Evolutionary conservation across 37 sponge, comb jelly and placozoan species (phyloP), one percentile per base, ranked within the genome.

Genomic region (Ephydatia muelleri): DNA sequence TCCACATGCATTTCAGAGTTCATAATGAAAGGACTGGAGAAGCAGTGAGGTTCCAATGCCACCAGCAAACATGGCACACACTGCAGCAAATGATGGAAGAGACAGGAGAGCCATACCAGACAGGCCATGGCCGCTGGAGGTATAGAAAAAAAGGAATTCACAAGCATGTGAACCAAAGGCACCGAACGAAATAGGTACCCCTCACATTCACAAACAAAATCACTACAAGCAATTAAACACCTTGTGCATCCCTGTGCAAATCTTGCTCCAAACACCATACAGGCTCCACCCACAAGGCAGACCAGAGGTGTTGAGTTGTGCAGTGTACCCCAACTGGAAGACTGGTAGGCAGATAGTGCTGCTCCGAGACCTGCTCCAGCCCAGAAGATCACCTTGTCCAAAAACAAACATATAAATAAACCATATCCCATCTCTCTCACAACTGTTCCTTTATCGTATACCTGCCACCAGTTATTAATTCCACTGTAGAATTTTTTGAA

Each of bases 181-280:
- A 1, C 19, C 57, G 12, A 21, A 13, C 0, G 0, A 57, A 21
- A 57, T 57, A 4, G 16, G 16, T 57, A 11, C 57, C 9, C 16
- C 9, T 57, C 12, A 43, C 43, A 3, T 43, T 43, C 6, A 43
- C 43, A 43, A 43, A 43, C 43, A 43, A 43, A 43, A 43, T 43
- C 6, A 9, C 3, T 43, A 43, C 43, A 43, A 9, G 43, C 6
- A 43, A 9, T 3, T 6, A 43, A 3, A 57, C 78, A 91, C 91
- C 91, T 91, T 30, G 91, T 91, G 39, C 91, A 91, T 26, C 91
- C 91, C 21, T 87, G 79, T 2, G 91, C 91, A 65, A 91, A 32
- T 78, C 91, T 76, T 0, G 87, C 83, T 0, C 91, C 91, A 78
- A 91, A 86, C 76, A 91, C 68, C 80, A 91, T 31, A 71, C 69